Evolutionary conservation across 2,113 vertebrate genomes (phyloP).

Genomic region (Pangasianodon hypophthalmus): DNA sequence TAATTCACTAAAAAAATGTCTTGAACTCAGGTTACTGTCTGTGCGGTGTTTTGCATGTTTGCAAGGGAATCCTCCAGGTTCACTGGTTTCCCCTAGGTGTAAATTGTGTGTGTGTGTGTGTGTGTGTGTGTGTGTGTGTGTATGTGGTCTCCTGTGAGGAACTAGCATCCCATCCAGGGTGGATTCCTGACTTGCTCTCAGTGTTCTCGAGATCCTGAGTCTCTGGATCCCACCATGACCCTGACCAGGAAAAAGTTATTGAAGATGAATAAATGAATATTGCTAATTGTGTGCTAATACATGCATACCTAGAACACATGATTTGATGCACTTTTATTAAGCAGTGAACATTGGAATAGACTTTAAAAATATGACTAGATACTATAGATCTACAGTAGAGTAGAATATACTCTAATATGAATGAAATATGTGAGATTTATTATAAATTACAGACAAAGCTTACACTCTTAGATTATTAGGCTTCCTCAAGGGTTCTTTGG

Average conservation of each 20-base stretch:
- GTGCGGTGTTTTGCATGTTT: neutral
- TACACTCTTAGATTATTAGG: neutral
- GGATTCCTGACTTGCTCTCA: neutral
- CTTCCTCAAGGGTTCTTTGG: neutral
- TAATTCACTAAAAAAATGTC: neutral
- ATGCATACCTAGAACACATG: neutral
- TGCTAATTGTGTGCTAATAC: neutral
- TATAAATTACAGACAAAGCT: neutral
- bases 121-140: no score
- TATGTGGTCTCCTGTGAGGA: neutral
- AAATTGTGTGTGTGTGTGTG: no score
- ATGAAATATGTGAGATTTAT: neutral
- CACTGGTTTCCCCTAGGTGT: neutral
- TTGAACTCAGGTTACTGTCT: no score
- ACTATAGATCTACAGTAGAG: neutral
- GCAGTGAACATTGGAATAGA: neutral
- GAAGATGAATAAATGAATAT: neutral
- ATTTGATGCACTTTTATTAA: neutral
- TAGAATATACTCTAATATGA: neutral
- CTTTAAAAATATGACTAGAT: neutral
- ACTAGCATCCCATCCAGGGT: neutral
- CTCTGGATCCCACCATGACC: neutral
- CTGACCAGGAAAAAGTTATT: neutral
- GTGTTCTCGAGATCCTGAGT: no score
- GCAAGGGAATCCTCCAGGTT: neutral